A percentile compares a stretch with the other conserved stretches of the same genome.
phyloP scores from a whole-genome alignment of 1,140 invertebrate species.

The Monochamus saltuarius region DNA sequence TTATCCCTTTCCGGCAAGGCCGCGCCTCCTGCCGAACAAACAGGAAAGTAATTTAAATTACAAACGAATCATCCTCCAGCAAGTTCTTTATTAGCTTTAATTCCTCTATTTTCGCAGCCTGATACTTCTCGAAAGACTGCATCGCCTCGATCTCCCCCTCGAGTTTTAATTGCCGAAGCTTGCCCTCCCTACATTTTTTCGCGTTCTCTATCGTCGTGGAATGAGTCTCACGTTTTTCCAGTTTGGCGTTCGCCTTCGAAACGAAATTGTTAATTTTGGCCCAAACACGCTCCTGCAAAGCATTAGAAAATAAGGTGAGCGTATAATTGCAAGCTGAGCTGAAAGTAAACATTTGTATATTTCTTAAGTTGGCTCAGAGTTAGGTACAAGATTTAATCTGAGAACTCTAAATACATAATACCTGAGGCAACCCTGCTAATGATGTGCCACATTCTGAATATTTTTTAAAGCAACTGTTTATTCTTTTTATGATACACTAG shows the following conservation, averaged over 20 bases:
- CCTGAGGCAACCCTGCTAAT: too few relatives aligned
- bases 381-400: too few relatives aligned
- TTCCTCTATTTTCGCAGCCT: conserved; percentile 12
- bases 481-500: too few relatives aligned
- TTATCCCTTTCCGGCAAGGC: neutral
- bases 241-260: neutral
- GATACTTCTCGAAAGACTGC: conserved; percentile 20
- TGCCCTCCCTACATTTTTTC: neutral
- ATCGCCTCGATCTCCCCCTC: conserved; percentile 20
- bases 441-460: too few relatives aligned
- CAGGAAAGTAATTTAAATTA: neutral
- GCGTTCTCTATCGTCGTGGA: conserved; percentile 6
- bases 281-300: neutral
- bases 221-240: neutral
- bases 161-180: conserved; percentile 17
- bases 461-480: too few relatives aligned
- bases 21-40: neutral
- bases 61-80: neutral
- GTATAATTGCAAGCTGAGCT: too few relatives aligned
- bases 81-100: conserved; percentile 10
- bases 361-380: too few relatives aligned
- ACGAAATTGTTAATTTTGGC: conserved; percentile 10
- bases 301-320: too few relatives aligned
- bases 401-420: too few relatives aligned
- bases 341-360: too few relatives aligned